A percentile compares a stretch with the other conserved stretches of the same genome.
These are phyloP conservation scores for Machaerirhynchus nigripectus DNA, from an alignment of 2,113 vertebrate genomes.

Conservation along the genomic window DNA sequence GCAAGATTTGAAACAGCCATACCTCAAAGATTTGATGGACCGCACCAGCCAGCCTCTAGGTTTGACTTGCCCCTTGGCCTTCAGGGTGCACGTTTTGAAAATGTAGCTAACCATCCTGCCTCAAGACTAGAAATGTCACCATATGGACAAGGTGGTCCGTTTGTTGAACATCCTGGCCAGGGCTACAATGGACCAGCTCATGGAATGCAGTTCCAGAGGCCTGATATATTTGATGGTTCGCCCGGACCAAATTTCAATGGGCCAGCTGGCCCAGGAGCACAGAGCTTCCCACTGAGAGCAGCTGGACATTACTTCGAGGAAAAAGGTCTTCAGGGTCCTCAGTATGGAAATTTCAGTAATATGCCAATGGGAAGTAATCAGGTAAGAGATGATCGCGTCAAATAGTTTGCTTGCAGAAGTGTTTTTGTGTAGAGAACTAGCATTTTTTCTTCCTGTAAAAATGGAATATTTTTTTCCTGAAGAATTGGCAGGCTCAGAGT, in stretches of 20 bases:
- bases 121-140: slow-evolving; percentile 75
- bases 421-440: background rate
- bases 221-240: slow-evolving; percentile 77
- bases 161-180: slow-evolving; percentile 78
- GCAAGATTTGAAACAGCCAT: slow-evolving; percentile 76
- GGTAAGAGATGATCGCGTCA: slow-evolving; percentile 61
- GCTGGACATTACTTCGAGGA: slow-evolving; percentile 83
- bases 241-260: slow-evolving; percentile 84
- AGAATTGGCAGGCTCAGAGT: background rate
- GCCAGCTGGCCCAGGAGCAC: slow-evolving; percentile 74
- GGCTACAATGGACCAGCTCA: slow-evolving; percentile 78
- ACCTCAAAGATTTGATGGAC: slow-evolving; percentile 80
- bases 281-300: slow-evolving; percentile 75
- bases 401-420: background rate
- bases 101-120: slow-evolving; percentile 72
- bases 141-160: slow-evolving; percentile 78
- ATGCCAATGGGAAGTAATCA: slow-evolving; percentile 73
- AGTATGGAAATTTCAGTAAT: slow-evolving; percentile 74
- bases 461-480: background rate
- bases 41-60: slow-evolving; percentile 74
- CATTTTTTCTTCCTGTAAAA: background rate
- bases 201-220: slow-evolving; percentile 77
- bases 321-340: slow-evolving; percentile 76
- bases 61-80: slow-evolving; percentile 78
- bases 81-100: slow-evolving; percentile 77